Base-by-base conservation (phyloP, 2,888 invertebrate genomes). In the Hydrotaea diabolus region DNA sequence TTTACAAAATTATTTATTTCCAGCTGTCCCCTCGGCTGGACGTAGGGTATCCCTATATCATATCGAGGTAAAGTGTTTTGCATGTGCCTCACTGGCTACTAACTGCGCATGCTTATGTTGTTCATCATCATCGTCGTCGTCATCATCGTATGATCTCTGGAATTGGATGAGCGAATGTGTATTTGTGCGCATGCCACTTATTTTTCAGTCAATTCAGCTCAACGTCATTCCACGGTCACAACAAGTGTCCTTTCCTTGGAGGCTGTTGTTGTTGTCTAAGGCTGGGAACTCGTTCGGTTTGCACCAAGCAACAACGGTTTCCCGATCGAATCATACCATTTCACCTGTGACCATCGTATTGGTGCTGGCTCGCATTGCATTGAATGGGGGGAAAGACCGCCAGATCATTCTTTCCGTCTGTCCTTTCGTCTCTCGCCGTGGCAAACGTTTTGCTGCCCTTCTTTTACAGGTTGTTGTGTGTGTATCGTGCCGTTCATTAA, bases 401-500 rank as follows among this genome's bases (percentile, higher is more conserved):
- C 78, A 26, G 19, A 23, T 71, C 82, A 69, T 43, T 77, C 75
- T 59, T n/a, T 55, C 19, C 26, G 23, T 64, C 31, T 11, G 69
- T 69, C 39, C 64, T 62, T 77, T 21, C 62, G 55, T 49, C n/a
- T 13, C 1, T 49, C 3, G n/a, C 49, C 13, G 0, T 49, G 39
- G 39, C 49, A 5, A n/a, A 13, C 13, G 39, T 39, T n/a, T 15
- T 21, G 11, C 59, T 26, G 7, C 11, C 26, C 43, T 17, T 1
- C 64, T 76, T 66, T 53, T 0, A 74, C 1, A 55, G n/a, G 49
- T n/a, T n/a, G n/a, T n/a, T 43, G 78, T 73, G 21, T 77, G 55
- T 49, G 72, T 85, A 77, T 86, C 85, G 85, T 87, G 89, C 90
- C 89, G 90, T 90, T 90, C 90, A 90, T 90, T 90, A 90, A 91